Base-by-base conservation (phyloP, 2,797 vertebrate genomes). In the Ptychadena robeensis region DNA sequence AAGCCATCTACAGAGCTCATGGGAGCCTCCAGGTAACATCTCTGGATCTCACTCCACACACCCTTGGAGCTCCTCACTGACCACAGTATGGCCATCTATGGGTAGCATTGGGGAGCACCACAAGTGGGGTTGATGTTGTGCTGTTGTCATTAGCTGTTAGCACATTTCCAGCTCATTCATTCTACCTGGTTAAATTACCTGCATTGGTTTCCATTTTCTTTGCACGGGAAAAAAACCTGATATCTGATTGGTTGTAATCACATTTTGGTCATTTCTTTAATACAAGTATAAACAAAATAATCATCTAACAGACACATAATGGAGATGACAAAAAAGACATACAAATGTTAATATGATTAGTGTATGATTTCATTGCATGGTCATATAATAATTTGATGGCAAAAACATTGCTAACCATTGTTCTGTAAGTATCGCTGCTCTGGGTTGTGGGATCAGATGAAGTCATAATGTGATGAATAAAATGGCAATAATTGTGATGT, bases 1-100 rank as follows among this genome's bases (percentile, higher is more conserved):
- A 27, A 73, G n/a, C 34, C 40, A 65, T 57, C 40, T 82, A 11
- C 44, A 63, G 68, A 9, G 32, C 74, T 57, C n/a, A 69, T 44
- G 63, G 74, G 34, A 64, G n/a, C 12, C 48, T 9, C 28, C 66
- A 85, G 75, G 79, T 79, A 82, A 85, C 44, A 69, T 70, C 32
- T 69, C 0, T 64, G n/a, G 18, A 22, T 27, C 40, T 30, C 4
- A 18, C 32, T 66, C 71, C 69, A 3, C 4, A 71, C 27, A 30
- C 37, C 40, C 27, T 15, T 63, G 32, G 28, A 72, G 30, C 34
- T 71, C 22, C n/a, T 63, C 64, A 70, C 15, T 40, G 63, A 38
- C 63, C 27, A 22, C 31, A 27, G 37, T 4, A 25, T n/a, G 34
- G 75, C 25, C 27, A 48, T 78, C 9, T 44, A 34, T 76, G 35